A percentile compares a stretch with the other conserved stretches of the same genome.
Evolutionary conservation across 2,888 invertebrate species (phyloP).

Genomic region (Chymomyza caudatula): DNA sequence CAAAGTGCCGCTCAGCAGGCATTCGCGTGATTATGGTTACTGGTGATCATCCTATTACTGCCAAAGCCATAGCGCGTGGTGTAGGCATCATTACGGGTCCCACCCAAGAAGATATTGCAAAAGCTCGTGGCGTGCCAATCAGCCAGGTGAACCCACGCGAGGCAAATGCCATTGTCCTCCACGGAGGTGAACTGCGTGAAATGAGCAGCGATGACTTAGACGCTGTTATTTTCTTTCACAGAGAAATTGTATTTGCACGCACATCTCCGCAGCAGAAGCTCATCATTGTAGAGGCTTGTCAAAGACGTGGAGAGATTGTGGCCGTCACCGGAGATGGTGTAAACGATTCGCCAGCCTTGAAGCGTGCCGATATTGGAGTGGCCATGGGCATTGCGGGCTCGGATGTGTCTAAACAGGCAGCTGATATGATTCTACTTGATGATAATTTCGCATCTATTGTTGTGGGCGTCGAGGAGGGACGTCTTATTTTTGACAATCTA

Average conservation of each 20-base stretch:
- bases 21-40: constrained; percentile 97
- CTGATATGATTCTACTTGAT: constrained; percentile 98
- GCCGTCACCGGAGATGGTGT: constrained; percentile 95
- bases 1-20: constrained; percentile 96
- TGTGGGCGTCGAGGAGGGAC: constrained; percentile 94
- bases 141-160: constrained; percentile 92
- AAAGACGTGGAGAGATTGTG: constrained; percentile 92
- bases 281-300: constrained; percentile 94
- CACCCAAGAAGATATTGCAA: constrained; percentile 94
- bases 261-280: constrained; percentile 96
- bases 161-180: constrained; percentile 92
- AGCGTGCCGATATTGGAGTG: constrained; percentile 94
- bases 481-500: constrained; percentile 96
- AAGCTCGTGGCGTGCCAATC: constrained; percentile 90
- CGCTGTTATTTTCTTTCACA: constrained; percentile 93
- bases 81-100: constrained; percentile 96
- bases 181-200: constrained; percentile 91
- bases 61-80: constrained; percentile 94
- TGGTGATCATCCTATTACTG: constrained; percentile 96
- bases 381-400: constrained; percentile 96
- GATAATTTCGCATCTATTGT: constrained; percentile 99
- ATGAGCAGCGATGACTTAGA: constrained; percentile 91
- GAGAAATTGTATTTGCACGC: constrained; percentile 96
- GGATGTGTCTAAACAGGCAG: constrained; percentile 96
- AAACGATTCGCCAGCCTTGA: constrained; percentile 93